Base-by-base conservation (phyloP, 2,888 invertebrate species). In the Acleris laterana region DNA sequence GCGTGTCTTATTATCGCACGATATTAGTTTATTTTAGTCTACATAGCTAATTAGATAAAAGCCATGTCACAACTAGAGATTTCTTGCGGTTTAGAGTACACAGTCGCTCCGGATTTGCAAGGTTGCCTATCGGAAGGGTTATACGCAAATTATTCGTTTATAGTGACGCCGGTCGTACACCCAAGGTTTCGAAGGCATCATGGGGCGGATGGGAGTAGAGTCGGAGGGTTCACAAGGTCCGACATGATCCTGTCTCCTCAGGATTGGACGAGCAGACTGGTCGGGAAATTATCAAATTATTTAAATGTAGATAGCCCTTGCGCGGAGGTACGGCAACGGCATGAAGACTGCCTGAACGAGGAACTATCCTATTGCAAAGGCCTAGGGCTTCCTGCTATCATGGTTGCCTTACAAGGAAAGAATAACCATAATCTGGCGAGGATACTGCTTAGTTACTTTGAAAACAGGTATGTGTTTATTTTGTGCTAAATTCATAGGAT, bases 251-350 rank as follows among this genome's bases (percentile, higher is more conserved):
- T 97, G 51, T 93, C 93, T 13, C 95, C 95, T 44, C 93, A 94
- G 74, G 97, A 98, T 74, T 99, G 99, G 98, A 95, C 95, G 70
- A 94, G 94, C 71, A 93, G 96, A 69, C 93, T 98, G 59, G 96
- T 97, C 60, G 97, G 96, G 25, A 96, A 95, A 85, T 79, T 97
- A 69, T 96, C 97, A 0, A 94, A 96, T 16, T 95, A 96, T 82
- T 93, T 98, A 69, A 95, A 98, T 80, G 95, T 97, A 25, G 99
- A 99, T 84, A 96, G 96, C 0, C 81, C 87, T 3, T 88, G 94
- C 60, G 84, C 89, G 4, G 69, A 84, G 5, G 87, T 94, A 1
- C 91, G 95, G 5, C 93, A 93, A 74, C 94, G 95, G 68, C 95
- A 96, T 65, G 95, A 96, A 80, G 92, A 94, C 80, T 93, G 94